These are phyloP conservation scores for Gephyroberyx darwinii DNA, from an alignment of 2,797 vertebrate genomes.

Conservation along the genomic window DNA sequence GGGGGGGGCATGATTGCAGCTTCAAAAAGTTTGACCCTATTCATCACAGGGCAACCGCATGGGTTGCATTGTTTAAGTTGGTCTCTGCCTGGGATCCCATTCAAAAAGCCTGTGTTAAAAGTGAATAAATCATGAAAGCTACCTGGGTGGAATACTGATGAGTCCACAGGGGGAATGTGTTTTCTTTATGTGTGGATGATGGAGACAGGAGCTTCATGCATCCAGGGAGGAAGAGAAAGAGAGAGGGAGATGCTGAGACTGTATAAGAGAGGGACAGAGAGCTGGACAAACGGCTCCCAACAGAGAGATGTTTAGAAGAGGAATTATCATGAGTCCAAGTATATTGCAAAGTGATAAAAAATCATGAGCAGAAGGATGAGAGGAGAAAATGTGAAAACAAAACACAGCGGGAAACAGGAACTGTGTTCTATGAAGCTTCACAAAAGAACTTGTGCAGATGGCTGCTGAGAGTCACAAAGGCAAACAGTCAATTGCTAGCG, in stretches of 20 bases:
- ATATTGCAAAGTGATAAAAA: slow-evolving; percentile 44
- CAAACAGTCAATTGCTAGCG: slow-evolving; percentile 41
- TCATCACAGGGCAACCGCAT: slow-evolving; percentile 15
- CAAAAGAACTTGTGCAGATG: slow-evolving; percentile 69
- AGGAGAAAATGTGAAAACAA: slow-evolving; percentile 66
- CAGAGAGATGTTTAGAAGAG: slow-evolving; percentile 2
- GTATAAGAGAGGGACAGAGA: neutral
- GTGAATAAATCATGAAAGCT: slow-evolving; percentile 14
- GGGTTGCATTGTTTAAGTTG: neutral
- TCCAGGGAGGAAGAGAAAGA: neutral
- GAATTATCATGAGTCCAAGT: slow-evolving; percentile 15
- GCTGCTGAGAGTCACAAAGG: slow-evolving; percentile 67
- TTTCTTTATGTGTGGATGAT: slow-evolving; percentile 5
- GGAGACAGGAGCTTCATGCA: neutral
- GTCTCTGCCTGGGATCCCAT: slow-evolving; percentile 2
- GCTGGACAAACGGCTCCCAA: slow-evolving; percentile 2
- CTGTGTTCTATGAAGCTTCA: slow-evolving; percentile 55
- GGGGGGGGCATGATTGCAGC: slow-evolving; percentile 23
- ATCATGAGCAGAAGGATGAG: slow-evolving; percentile 64
- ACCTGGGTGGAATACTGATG: neutral
- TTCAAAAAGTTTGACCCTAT: slow-evolving; percentile 8
- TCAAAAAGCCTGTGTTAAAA: slow-evolving; percentile 6
- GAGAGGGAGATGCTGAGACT: neutral
- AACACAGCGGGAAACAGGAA: slow-evolving; percentile 64
- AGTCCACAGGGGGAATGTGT: slow-evolving; percentile 9